These are phyloP conservation scores for Nerophis lumbriciformis DNA, from an alignment of 2,113 vertebrate genomes.

Conservation along the genomic window DNA sequence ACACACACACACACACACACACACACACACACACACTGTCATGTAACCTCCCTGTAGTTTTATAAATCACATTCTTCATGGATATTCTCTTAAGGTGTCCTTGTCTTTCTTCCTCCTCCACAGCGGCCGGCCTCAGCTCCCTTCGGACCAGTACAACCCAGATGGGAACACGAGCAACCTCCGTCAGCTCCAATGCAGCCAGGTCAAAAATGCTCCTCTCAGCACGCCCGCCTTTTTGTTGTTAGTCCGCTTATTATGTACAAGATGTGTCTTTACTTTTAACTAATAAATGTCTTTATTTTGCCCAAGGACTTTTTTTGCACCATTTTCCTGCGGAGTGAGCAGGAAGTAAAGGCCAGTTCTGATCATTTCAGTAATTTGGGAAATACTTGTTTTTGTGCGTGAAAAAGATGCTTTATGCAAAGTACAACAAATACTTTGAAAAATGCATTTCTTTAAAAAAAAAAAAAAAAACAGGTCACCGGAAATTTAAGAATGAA, in stretches of 20 bases:
- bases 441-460: no score
- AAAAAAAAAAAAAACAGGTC: no score
- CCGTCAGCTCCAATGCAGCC: constrained; percentile 1
- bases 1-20: neutral
- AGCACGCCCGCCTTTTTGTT: constrained; percentile 6
- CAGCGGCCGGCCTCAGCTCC: neutral
- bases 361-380: no score
- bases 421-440: no score
- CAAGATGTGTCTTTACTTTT: neutral
- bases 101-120: neutral
- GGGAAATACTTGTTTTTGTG: no score
- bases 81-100: no score
- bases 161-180: constrained; percentile 3
- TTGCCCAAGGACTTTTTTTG: neutral
- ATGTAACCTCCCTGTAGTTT: neutral
- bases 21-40: neutral
- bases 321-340: no score
- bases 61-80: no score
- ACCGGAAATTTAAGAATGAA: no score
- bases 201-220: constrained; percentile 2
- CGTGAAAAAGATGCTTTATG: no score
- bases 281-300: neutral
- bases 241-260: neutral
- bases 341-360: no score
- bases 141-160: constrained; percentile 1